Conservation (phyloP, 2,113 vertebrate genomes). For the Anarhynchus alexandrinus region DNA sequence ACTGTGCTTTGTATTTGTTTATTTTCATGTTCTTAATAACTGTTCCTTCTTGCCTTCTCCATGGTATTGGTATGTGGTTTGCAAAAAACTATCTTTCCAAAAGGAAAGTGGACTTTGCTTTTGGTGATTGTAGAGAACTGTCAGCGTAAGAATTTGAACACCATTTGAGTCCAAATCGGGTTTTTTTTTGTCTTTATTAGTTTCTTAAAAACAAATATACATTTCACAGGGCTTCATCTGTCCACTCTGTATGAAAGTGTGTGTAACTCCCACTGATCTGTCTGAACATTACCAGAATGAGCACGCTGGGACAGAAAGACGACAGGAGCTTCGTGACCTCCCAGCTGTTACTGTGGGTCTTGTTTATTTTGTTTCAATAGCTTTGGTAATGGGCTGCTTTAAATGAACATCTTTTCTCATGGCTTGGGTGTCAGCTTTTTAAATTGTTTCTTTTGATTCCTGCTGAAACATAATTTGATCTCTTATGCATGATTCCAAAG, state of each 20-base stretch:
- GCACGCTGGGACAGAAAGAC: conserved; percentile 66
- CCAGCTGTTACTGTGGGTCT: conserved; percentile 72
- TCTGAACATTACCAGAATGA: conserved; percentile 77
- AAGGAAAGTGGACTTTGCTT: conserved; percentile 2
- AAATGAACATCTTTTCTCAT: conserved; percentile 27
- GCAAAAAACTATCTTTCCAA: neutral
- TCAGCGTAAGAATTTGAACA: neutral
- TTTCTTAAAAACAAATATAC: conserved; percentile 60
- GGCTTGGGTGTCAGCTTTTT: conserved; percentile 12
- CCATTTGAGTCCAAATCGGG: neutral
- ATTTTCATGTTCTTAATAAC: neutral
- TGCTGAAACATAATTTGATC: neutral
- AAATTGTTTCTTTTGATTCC: conserved; percentile 5
- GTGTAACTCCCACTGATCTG: conserved; percentile 73
- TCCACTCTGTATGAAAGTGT: conserved; percentile 79
- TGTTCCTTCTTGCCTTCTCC: neutral
- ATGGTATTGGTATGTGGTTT: neutral
- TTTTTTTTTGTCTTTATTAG: neutral
- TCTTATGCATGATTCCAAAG: conserved; percentile 30
- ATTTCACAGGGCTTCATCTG: conserved; percentile 83
- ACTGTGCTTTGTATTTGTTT: neutral
- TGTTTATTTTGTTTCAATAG: conserved; percentile 66
- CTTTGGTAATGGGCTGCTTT: conserved; percentile 68
- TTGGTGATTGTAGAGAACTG: neutral
- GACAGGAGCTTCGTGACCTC: conserved; percentile 66